Conservation (phyloP, 2,113 vertebrate genomes). For the Rattus rattus region DNA sequence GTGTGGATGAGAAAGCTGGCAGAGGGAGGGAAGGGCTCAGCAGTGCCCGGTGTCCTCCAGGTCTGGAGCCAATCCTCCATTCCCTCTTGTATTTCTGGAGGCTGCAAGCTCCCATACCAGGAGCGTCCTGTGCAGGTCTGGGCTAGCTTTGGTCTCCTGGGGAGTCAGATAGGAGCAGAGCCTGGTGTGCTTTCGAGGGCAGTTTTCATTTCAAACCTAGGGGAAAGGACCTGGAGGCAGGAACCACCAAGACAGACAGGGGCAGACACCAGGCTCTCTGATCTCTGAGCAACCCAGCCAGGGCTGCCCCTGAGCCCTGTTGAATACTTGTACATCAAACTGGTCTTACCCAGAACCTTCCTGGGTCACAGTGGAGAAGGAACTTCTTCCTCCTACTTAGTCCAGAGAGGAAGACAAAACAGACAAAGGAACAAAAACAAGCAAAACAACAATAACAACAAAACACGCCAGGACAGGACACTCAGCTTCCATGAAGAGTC, state of each 20-base stretch:
- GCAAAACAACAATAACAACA: background rate
- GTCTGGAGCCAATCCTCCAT: background rate
- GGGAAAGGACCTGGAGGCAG: background rate
- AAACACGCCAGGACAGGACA: background rate
- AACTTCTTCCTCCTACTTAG: too few relatives aligned
- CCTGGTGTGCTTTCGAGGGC: too few relatives aligned
- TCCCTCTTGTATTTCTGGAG: fast-evolving
- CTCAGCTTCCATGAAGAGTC: background rate
- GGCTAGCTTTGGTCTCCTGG: background rate
- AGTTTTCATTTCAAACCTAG: too few relatives aligned
- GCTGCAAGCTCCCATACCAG: background rate
- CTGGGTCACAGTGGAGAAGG: fast-evolving
- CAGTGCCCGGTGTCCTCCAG: too few relatives aligned
- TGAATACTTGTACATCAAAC: background rate
- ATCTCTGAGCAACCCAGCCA: background rate
- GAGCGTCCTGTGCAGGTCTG: background rate
- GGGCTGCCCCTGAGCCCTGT: background rate
- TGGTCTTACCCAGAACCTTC: background rate
- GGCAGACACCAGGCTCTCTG: background rate
- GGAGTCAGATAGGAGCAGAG: background rate
- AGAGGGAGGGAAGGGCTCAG: fast-evolving
- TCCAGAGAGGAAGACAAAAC: background rate
- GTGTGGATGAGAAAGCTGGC: background rate
- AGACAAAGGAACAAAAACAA: background rate
- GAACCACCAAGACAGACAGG: fast-evolving